Conservation (phyloP, 2,113 vertebrate species). For the Coryphaenoides rupestris region DNA sequence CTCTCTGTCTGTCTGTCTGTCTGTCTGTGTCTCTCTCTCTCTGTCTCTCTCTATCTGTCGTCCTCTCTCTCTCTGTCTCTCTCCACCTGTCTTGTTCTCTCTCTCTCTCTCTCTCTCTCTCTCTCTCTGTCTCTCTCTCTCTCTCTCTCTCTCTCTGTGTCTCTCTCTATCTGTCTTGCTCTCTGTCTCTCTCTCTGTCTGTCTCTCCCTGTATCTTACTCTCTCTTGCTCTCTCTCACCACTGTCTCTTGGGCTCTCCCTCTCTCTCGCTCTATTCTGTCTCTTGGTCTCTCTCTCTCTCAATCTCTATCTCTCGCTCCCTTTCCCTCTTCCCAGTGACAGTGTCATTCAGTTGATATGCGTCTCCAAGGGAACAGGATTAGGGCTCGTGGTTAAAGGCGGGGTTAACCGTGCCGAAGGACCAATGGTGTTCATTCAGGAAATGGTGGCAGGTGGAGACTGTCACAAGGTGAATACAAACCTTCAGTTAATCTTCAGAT, state of each 20-base stretch:
- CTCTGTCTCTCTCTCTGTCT: too few species aligned
- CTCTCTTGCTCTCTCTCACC: too few species aligned
- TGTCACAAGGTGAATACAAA: constrained; percentile 82
- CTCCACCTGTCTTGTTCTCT: background rate
- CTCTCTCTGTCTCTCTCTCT: background rate
- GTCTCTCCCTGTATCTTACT: too few species aligned
- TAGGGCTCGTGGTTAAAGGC: constrained; percentile 86
- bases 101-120: too few species aligned
- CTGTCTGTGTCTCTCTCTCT: background rate
- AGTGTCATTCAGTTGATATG: constrained; percentile 86
- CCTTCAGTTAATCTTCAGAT: background rate
- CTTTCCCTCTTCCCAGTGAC: constrained; percentile 32
- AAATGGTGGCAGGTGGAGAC: constrained; percentile 86
- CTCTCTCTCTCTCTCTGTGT: background rate
- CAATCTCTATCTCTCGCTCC: background rate
- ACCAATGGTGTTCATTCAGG: constrained; percentile 90
- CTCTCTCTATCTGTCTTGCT: too few species aligned
- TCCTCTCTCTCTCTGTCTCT: background rate
- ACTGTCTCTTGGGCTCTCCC: too few species aligned
- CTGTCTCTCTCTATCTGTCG: background rate
- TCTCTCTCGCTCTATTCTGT: background rate
- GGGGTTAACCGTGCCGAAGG: constrained; percentile 88
- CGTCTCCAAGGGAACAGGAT: constrained; percentile 80
- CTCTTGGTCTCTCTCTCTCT: background rate
- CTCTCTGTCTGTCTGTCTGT: too few species aligned